These are phyloP conservation scores for Therioaphis trifolii DNA, from an alignment of 2,888 invertebrate genomes.

Conservation along the genomic window DNA sequence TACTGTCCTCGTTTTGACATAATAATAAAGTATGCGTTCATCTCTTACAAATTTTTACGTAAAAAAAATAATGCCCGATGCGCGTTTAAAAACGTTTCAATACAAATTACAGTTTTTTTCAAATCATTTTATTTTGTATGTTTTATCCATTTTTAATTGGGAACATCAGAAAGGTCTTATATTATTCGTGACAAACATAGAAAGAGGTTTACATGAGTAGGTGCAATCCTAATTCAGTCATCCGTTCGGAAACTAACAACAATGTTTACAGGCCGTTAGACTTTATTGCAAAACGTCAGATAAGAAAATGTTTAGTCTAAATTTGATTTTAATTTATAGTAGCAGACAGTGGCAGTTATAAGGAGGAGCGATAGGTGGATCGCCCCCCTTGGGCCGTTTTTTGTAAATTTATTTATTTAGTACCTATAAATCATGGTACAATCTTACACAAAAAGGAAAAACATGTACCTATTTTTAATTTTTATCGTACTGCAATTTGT, in stretches of 20 bases:
- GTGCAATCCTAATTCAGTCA: neutral
- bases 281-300: neutral
- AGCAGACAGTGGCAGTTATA: too few relatives aligned
- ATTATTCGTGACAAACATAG: neutral
- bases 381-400: too few relatives aligned
- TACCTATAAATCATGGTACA: too few relatives aligned
- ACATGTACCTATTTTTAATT: too few relatives aligned
- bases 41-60: neutral
- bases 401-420: too few relatives aligned
- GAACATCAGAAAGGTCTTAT: neutral
- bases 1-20: neutral
- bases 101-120: neutral
- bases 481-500: too few relatives aligned
- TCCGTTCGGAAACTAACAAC: neutral
- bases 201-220: neutral
- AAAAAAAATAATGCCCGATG: neutral
- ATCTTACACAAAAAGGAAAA: too few relatives aligned
- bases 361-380: too few relatives aligned
- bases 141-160: neutral
- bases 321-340: neutral
- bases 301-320: conserved; percentile 5
- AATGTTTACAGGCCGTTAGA: conserved; percentile 3
- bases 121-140: neutral
- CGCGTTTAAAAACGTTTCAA: neutral
- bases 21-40: neutral